A percentile compares a stretch with the other conserved stretches of the same genome.
Conservation (phyloP, 2,797 vertebrate species). For the Pipistrellus nathusii region DNA sequence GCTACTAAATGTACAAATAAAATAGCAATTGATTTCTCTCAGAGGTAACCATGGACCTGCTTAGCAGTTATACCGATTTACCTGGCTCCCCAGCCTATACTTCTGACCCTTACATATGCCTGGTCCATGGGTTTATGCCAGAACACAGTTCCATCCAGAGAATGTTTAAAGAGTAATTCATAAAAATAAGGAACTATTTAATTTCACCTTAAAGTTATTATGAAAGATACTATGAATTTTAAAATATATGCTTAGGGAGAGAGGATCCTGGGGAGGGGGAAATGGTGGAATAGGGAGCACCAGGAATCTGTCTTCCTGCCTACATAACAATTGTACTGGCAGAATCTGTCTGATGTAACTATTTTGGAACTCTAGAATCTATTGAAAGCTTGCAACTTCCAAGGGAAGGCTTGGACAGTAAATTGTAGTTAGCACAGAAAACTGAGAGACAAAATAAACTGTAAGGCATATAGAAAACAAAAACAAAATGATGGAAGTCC, state of each 20-base stretch:
- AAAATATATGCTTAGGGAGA: neutral
- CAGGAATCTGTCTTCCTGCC: neutral
- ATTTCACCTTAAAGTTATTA: conserved; percentile 31
- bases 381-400: neutral
- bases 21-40: conserved; percentile 6
- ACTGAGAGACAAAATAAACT: neutral
- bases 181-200: conserved; percentile 29
- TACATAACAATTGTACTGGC: neutral
- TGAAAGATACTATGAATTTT: neutral
- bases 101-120: neutral
- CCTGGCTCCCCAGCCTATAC: neutral
- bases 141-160: neutral
- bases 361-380: neutral
- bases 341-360: neutral
- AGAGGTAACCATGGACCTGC: neutral
- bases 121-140: neutral
- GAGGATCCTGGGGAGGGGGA: neutral
- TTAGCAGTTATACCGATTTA: neutral
- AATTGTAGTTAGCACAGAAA: neutral
- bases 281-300: neutral
- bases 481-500: neutral
- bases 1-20: conserved; percentile 22
- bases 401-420: neutral
- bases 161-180: conserved; percentile 16
- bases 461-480: neutral